phyloP scores from a whole-genome alignment of 2,797 vertebrate genomes.

The Ptychobarbus kaznakovi region DNA sequence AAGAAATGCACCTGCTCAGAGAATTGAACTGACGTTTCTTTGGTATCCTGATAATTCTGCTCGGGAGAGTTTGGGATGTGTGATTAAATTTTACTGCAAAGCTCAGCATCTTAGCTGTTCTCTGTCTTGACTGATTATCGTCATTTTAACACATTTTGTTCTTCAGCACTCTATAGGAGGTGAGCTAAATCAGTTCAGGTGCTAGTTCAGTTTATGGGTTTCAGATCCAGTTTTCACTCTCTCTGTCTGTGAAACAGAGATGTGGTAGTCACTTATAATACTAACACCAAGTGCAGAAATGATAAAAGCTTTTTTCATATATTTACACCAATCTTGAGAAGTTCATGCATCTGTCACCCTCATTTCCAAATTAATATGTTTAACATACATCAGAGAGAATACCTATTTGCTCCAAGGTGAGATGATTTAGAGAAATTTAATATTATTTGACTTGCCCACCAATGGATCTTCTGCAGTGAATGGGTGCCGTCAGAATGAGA shows the following conservation, averaged over 20 bases:
- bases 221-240: not conserved
- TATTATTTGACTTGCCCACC: not conserved
- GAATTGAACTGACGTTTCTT: conserved; percentile 41
- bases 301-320: not conserved
- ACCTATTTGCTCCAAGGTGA: not conserved
- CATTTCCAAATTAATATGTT: not conserved
- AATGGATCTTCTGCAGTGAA: not conserved
- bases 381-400: not conserved
- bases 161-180: conserved; percentile 2
- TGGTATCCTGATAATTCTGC: conserved; percentile 31
- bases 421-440: not conserved
- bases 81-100: conserved; percentile 46
- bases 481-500: not conserved
- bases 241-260: not conserved
- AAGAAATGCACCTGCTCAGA: conserved; percentile 8
- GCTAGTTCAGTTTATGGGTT: not conserved
- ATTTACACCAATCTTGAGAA: not conserved
- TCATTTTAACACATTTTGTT: conserved; percentile 39
- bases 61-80: conserved; percentile 10
- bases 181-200: conserved; percentile 12
- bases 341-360: not conserved
- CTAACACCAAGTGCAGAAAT: not conserved
- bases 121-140: conserved; percentile 24
- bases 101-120: conserved; percentile 40
- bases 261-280: not conserved